These are phyloP conservation scores for Triplophysa dalaica DNA, from an alignment of 2,113 vertebrate species.

Conservation along the genomic window DNA sequence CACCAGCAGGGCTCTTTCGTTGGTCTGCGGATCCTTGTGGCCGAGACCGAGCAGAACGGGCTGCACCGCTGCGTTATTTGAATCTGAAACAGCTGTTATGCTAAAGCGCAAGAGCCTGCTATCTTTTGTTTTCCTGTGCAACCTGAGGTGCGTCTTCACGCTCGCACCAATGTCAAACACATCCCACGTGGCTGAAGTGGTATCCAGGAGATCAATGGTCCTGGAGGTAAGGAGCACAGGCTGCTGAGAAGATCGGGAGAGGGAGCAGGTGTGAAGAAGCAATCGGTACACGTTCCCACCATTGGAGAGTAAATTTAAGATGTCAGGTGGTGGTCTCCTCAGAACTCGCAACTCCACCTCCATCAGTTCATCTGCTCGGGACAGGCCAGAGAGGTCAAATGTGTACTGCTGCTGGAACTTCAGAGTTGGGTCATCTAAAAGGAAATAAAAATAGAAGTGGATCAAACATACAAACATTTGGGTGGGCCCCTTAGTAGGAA, in stretches of 20 bases:
- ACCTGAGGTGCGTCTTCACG: constrained; percentile 60
- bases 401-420: constrained; percentile 73
- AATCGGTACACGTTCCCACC: constrained; percentile 72
- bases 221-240: constrained; percentile 72
- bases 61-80: constrained; percentile 56
- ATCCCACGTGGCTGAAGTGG: constrained; percentile 72
- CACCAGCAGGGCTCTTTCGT: constrained; percentile 80
- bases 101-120: constrained; percentile 71
- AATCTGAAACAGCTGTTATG: constrained; percentile 69
- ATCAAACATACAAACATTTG: constrained; percentile 2
- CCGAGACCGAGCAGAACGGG: constrained; percentile 73
- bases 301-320: constrained; percentile 53
- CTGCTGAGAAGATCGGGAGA: constrained; percentile 38
- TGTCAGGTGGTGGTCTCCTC: constrained; percentile 62
- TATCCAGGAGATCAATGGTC: constrained; percentile 66
- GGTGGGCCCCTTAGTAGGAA: not conserved
- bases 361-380: constrained; percentile 75
- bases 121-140: constrained; percentile 27
- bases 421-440: constrained; percentile 47
- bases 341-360: constrained; percentile 79
- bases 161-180: constrained; percentile 80
- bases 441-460: constrained; percentile 6
- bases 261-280: constrained; percentile 74
- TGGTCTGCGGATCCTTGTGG: constrained; percentile 54
- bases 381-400: constrained; percentile 81